Evolutionary conservation across 1,140 invertebrate species (phyloP).

Genomic region (Drosophila kepulauana): DNA sequence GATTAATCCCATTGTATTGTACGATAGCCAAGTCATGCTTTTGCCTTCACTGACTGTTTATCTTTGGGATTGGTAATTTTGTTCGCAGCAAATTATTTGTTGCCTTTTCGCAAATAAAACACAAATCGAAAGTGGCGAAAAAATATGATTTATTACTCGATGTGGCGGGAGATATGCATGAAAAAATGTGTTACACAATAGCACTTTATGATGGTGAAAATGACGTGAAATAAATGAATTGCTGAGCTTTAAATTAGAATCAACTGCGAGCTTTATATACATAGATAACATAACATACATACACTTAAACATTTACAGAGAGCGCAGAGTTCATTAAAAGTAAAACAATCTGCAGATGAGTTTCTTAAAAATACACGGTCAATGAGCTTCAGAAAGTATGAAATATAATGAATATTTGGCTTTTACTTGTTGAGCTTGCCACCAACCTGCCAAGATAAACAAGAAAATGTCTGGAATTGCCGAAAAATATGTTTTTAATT

Average conservation of each 20-base stretch:
- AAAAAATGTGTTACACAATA: constrained; percentile 18
- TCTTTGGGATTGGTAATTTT: constrained; percentile 9
- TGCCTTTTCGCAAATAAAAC: constrained; percentile 11
- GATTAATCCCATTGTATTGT: constrained; percentile 13
- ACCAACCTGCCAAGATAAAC: background rate
- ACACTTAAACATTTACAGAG: background rate
- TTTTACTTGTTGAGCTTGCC: constrained; percentile 3
- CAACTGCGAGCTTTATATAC: background rate
- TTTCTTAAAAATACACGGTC: constrained; percentile 3
- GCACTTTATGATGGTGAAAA: constrained; percentile 2
- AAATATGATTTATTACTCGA: constrained; percentile 30
- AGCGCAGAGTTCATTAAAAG: background rate
- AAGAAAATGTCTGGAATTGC: background rate
- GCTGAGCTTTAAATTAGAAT: background rate
- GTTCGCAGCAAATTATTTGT: constrained; percentile 12
- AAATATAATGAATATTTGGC: background rate
- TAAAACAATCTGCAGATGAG: background rate
- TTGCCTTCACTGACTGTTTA: constrained; percentile 9
- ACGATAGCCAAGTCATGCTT: constrained; percentile 16
- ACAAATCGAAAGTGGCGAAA: constrained; percentile 29
- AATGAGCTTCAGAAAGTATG: background rate
- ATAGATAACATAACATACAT: background rate
- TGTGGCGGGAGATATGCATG: background rate
- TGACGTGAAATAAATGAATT: background rate
- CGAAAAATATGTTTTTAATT: background rate